A percentile compares a stretch with the other conserved stretches of the same genome.
Evolutionary conservation across 2,888 invertebrate species (phyloP).

Genomic region (Hoplodrina ambigua): DNA sequence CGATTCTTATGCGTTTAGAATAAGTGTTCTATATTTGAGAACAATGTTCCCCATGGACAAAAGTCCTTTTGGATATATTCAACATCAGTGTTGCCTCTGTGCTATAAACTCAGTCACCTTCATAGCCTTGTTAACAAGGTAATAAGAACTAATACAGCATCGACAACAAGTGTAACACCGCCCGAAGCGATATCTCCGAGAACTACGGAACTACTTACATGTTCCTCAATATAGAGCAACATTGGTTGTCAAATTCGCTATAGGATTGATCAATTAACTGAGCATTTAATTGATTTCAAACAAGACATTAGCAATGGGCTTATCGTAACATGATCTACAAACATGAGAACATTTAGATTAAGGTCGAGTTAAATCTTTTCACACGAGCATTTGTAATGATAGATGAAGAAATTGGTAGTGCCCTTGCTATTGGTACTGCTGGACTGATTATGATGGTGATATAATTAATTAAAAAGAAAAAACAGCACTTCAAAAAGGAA

Average conservation of each 20-base stretch:
- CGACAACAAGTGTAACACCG: constrained; percentile 2
- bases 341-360: constrained; percentile 41
- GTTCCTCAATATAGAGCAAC: constrained; percentile 1
- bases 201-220: constrained; percentile 19
- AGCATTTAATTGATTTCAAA: constrained; percentile 43
- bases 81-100: background rate
- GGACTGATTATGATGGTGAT: background rate
- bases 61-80: background rate
- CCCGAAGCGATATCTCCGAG: constrained; percentile 26
- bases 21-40: too few species aligned
- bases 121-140: constrained; percentile 38
- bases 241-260: constrained; percentile 19
- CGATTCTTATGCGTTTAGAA: too few species aligned
- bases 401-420: constrained; percentile 24
- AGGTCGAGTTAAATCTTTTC: constrained; percentile 41
- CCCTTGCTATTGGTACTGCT: background rate
- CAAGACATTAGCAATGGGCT: constrained; percentile 32
- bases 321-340: constrained; percentile 59
- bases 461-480: background rate
- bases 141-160: background rate
- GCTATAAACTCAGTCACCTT: too few species aligned
- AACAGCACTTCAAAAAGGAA: background rate
- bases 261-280: constrained; percentile 17
- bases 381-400: constrained; percentile 18
- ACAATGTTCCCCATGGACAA: too few species aligned